A percentile compares a stretch with the other conserved stretches of the same genome.
Conservation (phyloP, 1,140 invertebrate species). For the Aphaenogaster floridana region DNA sequence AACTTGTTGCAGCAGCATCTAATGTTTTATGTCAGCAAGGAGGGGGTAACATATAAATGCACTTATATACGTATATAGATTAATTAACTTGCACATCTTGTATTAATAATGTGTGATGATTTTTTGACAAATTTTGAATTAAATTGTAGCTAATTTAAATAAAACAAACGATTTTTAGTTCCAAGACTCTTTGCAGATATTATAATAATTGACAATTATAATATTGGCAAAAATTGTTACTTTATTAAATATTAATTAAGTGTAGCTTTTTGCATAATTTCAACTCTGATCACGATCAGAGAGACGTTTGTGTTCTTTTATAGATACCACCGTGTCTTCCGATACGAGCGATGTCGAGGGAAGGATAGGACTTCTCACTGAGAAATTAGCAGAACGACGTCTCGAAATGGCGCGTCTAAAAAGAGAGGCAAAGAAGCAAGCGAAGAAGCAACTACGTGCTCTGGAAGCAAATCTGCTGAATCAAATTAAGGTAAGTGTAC, state of each 20-base stretch:
- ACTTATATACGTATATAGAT: background rate
- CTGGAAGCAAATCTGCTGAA: slow-evolving; percentile 84
- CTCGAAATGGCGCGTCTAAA: slow-evolving; percentile 84
- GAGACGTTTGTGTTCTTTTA: slow-evolving; percentile 43
- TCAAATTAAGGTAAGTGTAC: slow-evolving; percentile 83
- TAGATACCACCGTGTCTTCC: slow-evolving; percentile 85
- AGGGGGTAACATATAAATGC: slow-evolving; percentile 69
- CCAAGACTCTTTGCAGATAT: background rate
- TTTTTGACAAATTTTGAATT: background rate
- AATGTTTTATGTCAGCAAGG: slow-evolving; percentile 83
- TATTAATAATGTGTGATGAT: background rate
- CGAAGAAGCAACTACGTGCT: slow-evolving; percentile 83
- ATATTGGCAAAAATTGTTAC: background rate
- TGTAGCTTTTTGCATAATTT: slow-evolving; percentile 23
- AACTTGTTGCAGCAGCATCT: slow-evolving; percentile 83
- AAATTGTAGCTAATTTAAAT: background rate
- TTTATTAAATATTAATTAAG: background rate
- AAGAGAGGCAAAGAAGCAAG: slow-evolving; percentile 83
- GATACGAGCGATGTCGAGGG: slow-evolving; percentile 85
- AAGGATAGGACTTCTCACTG: slow-evolving; percentile 83
- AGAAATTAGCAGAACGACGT: slow-evolving; percentile 83
- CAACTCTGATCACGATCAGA: slow-evolving; percentile 57
- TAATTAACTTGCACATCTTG: background rate
- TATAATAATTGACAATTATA: background rate
- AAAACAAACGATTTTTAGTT: background rate